Evolutionary conservation across 2,113 vertebrate genomes (phyloP).

Genomic region (Petrocephalus microphthalmus): DNA sequence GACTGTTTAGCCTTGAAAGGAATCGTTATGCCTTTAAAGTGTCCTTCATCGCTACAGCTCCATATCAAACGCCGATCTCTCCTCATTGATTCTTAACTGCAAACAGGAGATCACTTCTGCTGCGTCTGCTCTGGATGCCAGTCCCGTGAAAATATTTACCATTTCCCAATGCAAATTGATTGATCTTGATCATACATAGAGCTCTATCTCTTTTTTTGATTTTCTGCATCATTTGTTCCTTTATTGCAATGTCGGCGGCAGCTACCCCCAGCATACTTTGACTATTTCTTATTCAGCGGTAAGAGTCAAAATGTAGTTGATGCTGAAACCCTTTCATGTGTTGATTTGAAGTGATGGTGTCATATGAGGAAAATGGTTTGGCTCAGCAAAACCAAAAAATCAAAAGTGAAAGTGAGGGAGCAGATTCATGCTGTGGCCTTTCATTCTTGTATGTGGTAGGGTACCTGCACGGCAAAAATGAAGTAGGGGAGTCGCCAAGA

Average conservation of each 20-base stretch:
- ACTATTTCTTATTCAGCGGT: neutral
- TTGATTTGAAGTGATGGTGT: neutral
- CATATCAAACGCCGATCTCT: neutral
- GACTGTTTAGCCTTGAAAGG: conserved; percentile 1
- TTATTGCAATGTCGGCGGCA: neutral
- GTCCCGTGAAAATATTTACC: neutral
- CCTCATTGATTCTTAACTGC: neutral
- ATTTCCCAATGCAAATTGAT: neutral
- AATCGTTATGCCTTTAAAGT: neutral
- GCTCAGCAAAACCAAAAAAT: neutral
- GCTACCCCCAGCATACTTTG: neutral
- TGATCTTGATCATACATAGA: neutral
- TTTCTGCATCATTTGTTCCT: neutral
- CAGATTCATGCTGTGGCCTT: neutral
- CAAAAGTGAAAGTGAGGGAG: neutral
- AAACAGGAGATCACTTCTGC: neutral
- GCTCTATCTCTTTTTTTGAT: neutral
- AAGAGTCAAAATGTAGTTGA: neutral
- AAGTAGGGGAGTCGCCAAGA: neutral
- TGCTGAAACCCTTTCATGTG: neutral
- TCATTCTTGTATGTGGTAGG: neutral
- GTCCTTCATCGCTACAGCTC: neutral
- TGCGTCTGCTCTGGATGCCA: neutral
- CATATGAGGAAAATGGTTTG: neutral
- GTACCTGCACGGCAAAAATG: neutral